Conservation (phyloP, 2,888 invertebrate species). For the Arenicola marina region DNA sequence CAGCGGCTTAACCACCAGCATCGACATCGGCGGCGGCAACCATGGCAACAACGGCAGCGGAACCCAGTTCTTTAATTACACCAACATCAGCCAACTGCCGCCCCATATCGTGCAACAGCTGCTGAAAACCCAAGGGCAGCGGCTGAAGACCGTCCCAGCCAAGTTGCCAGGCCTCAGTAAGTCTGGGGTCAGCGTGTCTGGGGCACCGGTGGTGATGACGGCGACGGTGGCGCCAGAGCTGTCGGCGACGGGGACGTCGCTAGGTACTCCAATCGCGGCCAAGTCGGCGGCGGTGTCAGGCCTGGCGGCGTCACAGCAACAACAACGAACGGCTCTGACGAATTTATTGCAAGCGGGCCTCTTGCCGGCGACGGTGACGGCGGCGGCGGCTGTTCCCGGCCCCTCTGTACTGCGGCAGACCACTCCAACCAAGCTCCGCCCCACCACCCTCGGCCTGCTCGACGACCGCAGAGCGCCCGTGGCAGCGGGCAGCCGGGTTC, state of each 20-base stretch:
- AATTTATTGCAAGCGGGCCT: neutral
- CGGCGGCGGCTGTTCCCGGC: too few relatives aligned
- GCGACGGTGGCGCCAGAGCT: too few relatives aligned
- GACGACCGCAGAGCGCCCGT: neutral
- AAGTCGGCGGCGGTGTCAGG: too few relatives aligned
- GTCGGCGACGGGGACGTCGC: too few relatives aligned
- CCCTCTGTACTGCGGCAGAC: too few relatives aligned
- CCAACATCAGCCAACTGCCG: constrained; percentile 9
- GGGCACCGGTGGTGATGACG: neutral
- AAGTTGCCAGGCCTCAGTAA: neutral
- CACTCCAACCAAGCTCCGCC: too few relatives aligned
- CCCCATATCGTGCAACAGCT: constrained; percentile 41
- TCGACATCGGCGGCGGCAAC: too few relatives aligned
- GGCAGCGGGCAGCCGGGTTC: neutral
- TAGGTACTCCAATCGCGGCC: too few relatives aligned
- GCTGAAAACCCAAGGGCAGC: constrained; percentile 37
- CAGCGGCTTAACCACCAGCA: too few relatives aligned
- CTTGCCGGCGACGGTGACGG: neutral
- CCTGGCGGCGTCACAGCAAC: too few relatives aligned
- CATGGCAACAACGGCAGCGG: too few relatives aligned
- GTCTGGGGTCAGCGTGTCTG: constrained; percentile 1
- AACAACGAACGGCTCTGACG: neutral
- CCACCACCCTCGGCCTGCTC: too few relatives aligned
- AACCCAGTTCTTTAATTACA: neutral
- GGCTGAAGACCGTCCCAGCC: neutral